Evolutionary conservation across 1,140 invertebrate species (phyloP), one percentile per base, ranked within the genome.

Genomic region (Zophobas atratus): DNA sequence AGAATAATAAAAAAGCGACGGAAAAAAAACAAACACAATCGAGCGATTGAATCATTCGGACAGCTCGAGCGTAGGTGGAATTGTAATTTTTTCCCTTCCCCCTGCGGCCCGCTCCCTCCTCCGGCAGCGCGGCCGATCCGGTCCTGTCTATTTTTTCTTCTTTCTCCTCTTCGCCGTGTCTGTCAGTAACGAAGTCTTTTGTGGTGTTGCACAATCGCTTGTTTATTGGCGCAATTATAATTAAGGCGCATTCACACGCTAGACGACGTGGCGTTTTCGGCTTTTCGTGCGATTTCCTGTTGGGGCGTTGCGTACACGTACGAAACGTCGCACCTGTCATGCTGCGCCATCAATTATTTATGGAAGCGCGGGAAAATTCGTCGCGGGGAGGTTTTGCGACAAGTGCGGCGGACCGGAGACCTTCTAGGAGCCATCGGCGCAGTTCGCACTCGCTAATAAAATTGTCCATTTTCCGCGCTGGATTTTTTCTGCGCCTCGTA

Each of bases 301-400:
- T 43, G 60, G 39, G 38, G 60, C 60, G 56, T 60, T 39, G 56
- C 56, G 33, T 35, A 60, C 56, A n/a, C 56, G 35, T 35, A 60
- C 56, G 56, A 60, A 60, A 60, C 56, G 56, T 60, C 56, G 56
- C 56, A 60, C 56, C 56, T 60, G 56, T 60, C 56, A n/a, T 20
- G 20, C 4, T 53, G 20, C 49, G 20, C 5, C 49, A 53, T 53
- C 49, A 8, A 53, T 53, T 53, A 53, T 53, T 53, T 53, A 53
- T 53, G 5, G 20, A 20, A 8, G 20, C 20, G 20, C 49, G 49
- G 43, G 43, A 46, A 46, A 46, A 4, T 46, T 8, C 43, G 43
- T 46, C 43, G 43, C 43, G 43, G 6, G 3, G 43, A 8, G 43
- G 43, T 46, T 20, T 20, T 20, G 20, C 20, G 20, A 20, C 20